Base-by-base conservation (phyloP, 2,888 invertebrate genomes). In the Caenorhabditis angaria region DNA sequence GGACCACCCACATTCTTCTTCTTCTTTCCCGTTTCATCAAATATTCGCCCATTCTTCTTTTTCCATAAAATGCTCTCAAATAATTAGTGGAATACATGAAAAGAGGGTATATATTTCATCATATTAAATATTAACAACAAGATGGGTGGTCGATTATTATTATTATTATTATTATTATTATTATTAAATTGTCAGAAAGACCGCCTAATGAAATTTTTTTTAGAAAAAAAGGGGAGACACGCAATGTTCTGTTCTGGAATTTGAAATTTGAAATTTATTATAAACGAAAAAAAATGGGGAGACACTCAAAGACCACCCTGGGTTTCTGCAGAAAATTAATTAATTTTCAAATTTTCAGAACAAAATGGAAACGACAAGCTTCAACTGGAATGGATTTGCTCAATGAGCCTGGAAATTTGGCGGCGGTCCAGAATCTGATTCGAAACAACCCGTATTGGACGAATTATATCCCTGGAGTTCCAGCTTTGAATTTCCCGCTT, bases 301-400 rank as follows among this genome's bases (percentile, higher is more conserved):
- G n/a, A n/a, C n/a, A n/a, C n/a, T n/a, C n/a, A n/a, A n/a, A n/a
- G n/a, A n/a, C n/a, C n/a, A n/a, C n/a, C n/a, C n/a, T n/a, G n/a
- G n/a, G n/a, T n/a, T n/a, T n/a, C 35, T 14, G 35, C 6, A 35
- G 14, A 35, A 10, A 35, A 35, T 35, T 6, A 35, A 35, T 10
- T 10, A 10, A 10, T 35, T 35, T 24, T 28, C 54, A 24, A n/a
- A 35, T 47, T 80, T 79, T 41, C 91, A 94, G 95, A 89, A 97
- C 97, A 88, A 97, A 97, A 91, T 99, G 97, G 97, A 97, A 97
- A 89, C 92, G 97, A 1, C 97, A 97, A 89, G 96, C 97, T 20
- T 95, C 97, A 0, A 97, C 97, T 2, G 97, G 97, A 0, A 89
- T 97, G 82, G 99, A 99, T 88, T 91, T 99, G 50, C 90, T 99